Evolutionary conservation across 2,113 vertebrate genomes (phyloP), one percentile per base, ranked within the genome.

Genomic region (Fulmarus glacialis): DNA sequence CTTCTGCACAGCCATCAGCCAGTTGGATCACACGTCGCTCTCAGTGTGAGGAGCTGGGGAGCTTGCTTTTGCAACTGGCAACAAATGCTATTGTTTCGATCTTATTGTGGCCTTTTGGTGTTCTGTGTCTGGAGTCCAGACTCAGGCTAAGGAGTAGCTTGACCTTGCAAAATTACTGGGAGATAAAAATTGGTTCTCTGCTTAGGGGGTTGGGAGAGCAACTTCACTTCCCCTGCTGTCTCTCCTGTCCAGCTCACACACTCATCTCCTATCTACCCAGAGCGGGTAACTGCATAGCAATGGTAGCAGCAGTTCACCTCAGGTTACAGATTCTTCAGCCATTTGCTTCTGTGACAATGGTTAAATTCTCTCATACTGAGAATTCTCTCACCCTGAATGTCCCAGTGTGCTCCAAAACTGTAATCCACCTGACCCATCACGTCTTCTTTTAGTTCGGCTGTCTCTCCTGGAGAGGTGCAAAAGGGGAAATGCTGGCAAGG

Each of bases 1-100:
- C 56, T 78, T n/a, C 9, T 26, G 48, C 48, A 5, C 36, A 8
- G 72, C 1, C 4, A 2, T 30, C 40, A 18, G n/a, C 40, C 16
- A 3, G 19, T 3, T 34, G 56, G 89, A 15, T 38, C 26, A 3
- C 18, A 0, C 30, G 12, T 20, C 0, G 15, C 42, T 11, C 19
- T 13, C 30, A 1, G 30, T 8, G 29, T 3, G 29, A 55, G 53
- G 40, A 40, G 55, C 53, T 53, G 40, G 15, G 38, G 22, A 45
- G 12, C 18, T 52, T 53, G 55, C 27, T 58, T 63, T 52, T 36
- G 53, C 50, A 43, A 5, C 21, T 6, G 48, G 36, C 42, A 29
- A 12, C 38, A 38, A 38, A 34, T 30, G 10, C 38, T 47, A 2
- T 34, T 38, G 45, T 82, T 75, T 45, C 0, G 1, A 6, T 60